phyloP scores from a whole-genome alignment of 2,797 vertebrate species.

The Mormyrus hasselquistii region DNA sequence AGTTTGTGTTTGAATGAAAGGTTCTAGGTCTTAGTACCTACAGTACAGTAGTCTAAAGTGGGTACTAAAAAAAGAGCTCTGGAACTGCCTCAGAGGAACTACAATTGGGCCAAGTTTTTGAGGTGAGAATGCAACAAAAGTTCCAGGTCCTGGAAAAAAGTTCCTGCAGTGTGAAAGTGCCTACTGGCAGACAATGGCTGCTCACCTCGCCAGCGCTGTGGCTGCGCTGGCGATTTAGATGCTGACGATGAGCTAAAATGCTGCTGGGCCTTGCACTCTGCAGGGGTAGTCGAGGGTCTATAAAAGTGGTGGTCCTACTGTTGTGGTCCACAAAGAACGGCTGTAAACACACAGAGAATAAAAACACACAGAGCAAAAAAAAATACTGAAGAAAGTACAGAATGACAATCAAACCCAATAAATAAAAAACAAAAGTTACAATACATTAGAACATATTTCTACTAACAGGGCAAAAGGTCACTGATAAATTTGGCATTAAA shows the following conservation, averaged over 20 bases:
- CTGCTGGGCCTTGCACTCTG: slow-evolving; percentile 89
- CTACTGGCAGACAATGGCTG: background rate
- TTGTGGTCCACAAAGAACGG: slow-evolving; percentile 98
- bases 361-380: background rate
- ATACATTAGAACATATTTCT: background rate
- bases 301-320: slow-evolving; percentile 92
- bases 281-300: slow-evolving; percentile 88
- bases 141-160: background rate
- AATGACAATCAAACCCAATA: background rate
- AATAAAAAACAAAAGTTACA: background rate
- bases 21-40: too few relatives aligned
- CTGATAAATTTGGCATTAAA: background rate
- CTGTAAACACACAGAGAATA: slow-evolving; percentile 47
- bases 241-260: slow-evolving; percentile 84
- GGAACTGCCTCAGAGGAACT: background rate
- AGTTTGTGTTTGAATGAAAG: background rate
- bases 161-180: background rate
- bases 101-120: background rate
- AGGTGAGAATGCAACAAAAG: background rate
- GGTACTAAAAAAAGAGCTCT: background rate
- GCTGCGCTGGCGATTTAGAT: slow-evolving; percentile 88
- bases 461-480: background rate
- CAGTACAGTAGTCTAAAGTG: background rate
- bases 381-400: background rate
- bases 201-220: slow-evolving; percentile 95